Evolutionary conservation across 2,113 vertebrate species (phyloP).

Genomic region (Acanthisitta chloris): DNA sequence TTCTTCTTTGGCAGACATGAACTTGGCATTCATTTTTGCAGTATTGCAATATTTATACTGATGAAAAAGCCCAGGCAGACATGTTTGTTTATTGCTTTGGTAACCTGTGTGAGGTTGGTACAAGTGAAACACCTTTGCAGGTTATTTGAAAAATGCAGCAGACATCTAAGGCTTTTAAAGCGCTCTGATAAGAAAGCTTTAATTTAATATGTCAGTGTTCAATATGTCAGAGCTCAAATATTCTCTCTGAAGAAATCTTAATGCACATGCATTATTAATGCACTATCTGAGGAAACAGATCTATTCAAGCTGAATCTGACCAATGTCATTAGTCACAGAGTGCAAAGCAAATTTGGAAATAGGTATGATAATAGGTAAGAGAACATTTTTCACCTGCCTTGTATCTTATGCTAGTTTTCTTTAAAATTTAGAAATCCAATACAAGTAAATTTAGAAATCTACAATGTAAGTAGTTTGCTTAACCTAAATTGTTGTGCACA

Average conservation of each 20-base stretch:
- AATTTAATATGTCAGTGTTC: slow-evolving; percentile 70
- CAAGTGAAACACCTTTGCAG: slow-evolving; percentile 6
- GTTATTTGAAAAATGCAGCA: slow-evolving; percentile 27
- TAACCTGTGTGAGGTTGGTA: slow-evolving; percentile 21
- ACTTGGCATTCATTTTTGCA: background rate
- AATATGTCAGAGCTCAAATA: slow-evolving; percentile 71
- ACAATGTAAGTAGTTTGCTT: background rate
- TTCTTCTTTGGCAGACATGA: background rate
- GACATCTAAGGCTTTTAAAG: slow-evolving; percentile 44
- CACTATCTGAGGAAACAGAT: slow-evolving; percentile 49
- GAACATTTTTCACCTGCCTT: background rate
- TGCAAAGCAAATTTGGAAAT: background rate
- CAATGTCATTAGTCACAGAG: slow-evolving; percentile 50
- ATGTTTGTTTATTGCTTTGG: slow-evolving; percentile 17
- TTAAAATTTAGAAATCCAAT: background rate
- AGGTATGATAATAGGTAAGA: background rate
- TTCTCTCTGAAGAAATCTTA: slow-evolving; percentile 66
- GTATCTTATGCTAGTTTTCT: background rate
- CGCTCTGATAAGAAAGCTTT: slow-evolving; percentile 60
- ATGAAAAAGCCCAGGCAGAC: slow-evolving; percentile 15
- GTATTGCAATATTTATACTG: background rate
- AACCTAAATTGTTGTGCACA: background rate
- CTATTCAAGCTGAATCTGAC: slow-evolving; percentile 52
- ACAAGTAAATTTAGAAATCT: too few relatives aligned
- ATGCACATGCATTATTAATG: slow-evolving; percentile 70